A percentile compares a stretch with the other conserved stretches of the same genome.
These are phyloP conservation scores for Cottus gobio DNA, from an alignment of 2,113 vertebrate genomes.

Conservation along the genomic window DNA sequence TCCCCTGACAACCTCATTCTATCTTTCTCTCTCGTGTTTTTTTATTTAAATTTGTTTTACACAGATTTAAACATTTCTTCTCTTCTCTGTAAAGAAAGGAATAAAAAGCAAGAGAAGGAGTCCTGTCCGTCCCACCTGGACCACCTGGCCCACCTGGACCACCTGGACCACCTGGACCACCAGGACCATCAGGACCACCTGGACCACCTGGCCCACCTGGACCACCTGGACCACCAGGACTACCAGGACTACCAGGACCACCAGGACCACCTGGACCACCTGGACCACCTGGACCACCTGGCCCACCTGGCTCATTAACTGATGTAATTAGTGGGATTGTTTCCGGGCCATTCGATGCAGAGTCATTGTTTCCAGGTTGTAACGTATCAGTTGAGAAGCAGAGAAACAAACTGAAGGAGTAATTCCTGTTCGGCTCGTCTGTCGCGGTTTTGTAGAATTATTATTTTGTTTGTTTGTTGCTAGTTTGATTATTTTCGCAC, in stretches of 20 bases:
- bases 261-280: no score
- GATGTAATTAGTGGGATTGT: background rate
- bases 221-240: no score
- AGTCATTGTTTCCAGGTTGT: background rate
- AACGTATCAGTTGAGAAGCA: background rate
- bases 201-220: no score
- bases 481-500: background rate
- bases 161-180: no score
- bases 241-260: no score
- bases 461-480: background rate
- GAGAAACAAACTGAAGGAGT: background rate
- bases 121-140: background rate
- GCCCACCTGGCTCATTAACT: background rate
- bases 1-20: background rate
- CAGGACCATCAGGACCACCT: no score
- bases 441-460: background rate
- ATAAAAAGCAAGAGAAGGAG: background rate
- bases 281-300: no score
- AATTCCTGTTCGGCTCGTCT: background rate
- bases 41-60: background rate
- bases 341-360: background rate
- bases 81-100: background rate
- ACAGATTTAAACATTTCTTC: slow-evolving; percentile 2
- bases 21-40: background rate
- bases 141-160: no score